phyloP scores from a whole-genome alignment of 2,113 vertebrate genomes.

The Lophius piscatorius region DNA sequence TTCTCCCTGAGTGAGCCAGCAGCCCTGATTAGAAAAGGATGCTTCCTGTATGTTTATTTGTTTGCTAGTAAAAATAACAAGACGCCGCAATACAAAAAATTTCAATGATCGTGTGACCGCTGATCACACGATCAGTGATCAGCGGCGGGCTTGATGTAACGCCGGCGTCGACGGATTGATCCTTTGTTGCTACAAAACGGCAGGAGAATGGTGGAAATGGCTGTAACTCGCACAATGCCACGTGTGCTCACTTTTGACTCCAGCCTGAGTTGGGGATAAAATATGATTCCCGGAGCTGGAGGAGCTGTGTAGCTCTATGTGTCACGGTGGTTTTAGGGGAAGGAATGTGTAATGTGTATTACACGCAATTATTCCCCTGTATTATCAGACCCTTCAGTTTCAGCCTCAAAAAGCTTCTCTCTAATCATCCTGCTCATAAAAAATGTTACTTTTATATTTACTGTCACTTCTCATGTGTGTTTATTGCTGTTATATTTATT shows the following conservation, averaged over 20 bases:
- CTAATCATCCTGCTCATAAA: constrained; percentile 20
- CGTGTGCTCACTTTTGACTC: constrained; percentile 36
- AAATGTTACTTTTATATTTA: constrained; percentile 1
- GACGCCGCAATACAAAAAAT: constrained; percentile 27
- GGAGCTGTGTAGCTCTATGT: constrained; percentile 36
- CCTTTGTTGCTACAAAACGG: constrained; percentile 2
- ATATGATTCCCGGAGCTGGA: constrained; percentile 51
- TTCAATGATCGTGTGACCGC: too few relatives aligned
- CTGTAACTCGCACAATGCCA: constrained; percentile 24
- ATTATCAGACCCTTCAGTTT: constrained; percentile 31
- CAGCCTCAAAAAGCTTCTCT: constrained; percentile 39
- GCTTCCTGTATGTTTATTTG: constrained; percentile 17
- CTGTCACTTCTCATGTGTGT: background rate
- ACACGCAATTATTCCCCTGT: constrained; percentile 48
- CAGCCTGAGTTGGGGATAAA: constrained; percentile 28
- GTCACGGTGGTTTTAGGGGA: constrained; percentile 61
- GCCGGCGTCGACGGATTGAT: constrained; percentile 22
- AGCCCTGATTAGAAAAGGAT: constrained; percentile 66
- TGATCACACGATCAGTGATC: constrained; percentile 43
- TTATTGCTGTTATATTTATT: constrained; percentile 2
- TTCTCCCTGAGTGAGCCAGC: constrained; percentile 38
- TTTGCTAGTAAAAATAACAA: constrained; percentile 11
- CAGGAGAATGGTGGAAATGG: constrained; percentile 17
- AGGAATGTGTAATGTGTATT: constrained; percentile 62
- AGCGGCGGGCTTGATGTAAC: constrained; percentile 30